A percentile compares a stretch with the other conserved stretches of the same genome.
Conservation (phyloP, 2,113 vertebrate species). For the Petrocephalus microphthalmus region DNA sequence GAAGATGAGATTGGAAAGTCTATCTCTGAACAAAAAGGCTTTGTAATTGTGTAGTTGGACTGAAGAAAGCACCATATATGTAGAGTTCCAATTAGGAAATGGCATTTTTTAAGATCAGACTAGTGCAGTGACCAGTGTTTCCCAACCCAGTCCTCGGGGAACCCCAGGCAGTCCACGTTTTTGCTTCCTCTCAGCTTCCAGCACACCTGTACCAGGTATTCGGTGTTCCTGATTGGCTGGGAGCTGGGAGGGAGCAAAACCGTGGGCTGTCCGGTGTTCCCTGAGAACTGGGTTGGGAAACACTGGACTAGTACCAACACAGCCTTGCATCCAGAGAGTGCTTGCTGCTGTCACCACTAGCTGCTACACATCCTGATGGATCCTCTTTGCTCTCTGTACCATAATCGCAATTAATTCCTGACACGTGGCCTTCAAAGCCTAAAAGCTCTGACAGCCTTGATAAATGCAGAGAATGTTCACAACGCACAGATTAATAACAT, state of each 20-base stretch:
- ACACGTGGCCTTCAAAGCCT: neutral
- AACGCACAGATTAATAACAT: neutral
- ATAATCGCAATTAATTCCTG: conserved; percentile 14
- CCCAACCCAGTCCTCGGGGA: no score
- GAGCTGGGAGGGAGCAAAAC: no score
- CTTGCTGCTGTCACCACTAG: neutral
- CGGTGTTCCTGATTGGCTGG: no score
- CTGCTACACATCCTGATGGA: neutral
- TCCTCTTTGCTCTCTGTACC: neutral
- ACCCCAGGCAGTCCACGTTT: no score
- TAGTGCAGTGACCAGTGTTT: no score
- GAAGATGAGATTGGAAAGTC: neutral
- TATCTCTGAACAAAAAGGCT: neutral
- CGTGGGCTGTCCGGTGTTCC: no score
- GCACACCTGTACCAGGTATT: no score
- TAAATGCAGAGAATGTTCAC: conserved; percentile 6
- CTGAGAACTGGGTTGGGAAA: no score
- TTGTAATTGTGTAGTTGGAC: neutral
- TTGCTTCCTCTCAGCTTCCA: no score
- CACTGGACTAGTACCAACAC: no score
- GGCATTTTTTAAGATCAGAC: neutral
- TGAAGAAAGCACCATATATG: neutral
- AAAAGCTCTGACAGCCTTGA: neutral
- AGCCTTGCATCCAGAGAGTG: no score
- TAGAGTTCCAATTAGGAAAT: neutral